A percentile compares a stretch with the other conserved stretches of the same genome.
phyloP scores from a whole-genome alignment of 1,140 invertebrate species.

The Scaptomyza hsui region DNA sequence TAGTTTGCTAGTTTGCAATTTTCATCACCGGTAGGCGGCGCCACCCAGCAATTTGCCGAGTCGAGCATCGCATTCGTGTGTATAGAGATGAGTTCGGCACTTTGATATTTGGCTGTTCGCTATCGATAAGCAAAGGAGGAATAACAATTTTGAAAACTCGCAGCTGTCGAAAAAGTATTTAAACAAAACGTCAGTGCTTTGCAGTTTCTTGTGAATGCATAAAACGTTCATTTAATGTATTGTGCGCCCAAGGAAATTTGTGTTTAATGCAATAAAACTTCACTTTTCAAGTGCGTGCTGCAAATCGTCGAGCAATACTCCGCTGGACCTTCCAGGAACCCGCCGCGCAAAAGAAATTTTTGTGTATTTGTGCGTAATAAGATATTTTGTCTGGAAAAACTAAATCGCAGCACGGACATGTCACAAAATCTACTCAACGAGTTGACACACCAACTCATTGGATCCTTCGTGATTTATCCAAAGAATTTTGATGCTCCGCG shows the following conservation, averaged over 20 bases:
- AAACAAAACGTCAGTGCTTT: not conserved
- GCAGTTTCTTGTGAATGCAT: not conserved
- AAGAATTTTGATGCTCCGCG: not conserved
- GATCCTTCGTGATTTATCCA: slow-evolving; percentile 24
- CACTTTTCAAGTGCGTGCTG: not conserved
- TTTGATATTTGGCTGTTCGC: not conserved
- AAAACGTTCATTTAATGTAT: not conserved
- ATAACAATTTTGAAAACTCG: slow-evolving; percentile 15
- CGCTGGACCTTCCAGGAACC: not conserved
- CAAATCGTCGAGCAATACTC: not conserved
- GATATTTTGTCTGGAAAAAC: not conserved
- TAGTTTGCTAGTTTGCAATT: not conserved
- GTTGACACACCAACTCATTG: slow-evolving; percentile 31
- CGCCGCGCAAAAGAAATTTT: not conserved
- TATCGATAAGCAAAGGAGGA: slow-evolving; percentile 17
- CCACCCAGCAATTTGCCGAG: not conserved
- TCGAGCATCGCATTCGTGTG: not conserved
- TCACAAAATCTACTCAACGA: slow-evolving; percentile 24
- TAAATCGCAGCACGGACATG: slow-evolving; percentile 2
- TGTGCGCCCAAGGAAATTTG: too few relatives aligned
- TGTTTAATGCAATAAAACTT: not conserved
- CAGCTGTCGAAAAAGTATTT: slow-evolving; percentile 13
- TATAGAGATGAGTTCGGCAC: not conserved
- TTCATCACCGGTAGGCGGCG: not conserved
- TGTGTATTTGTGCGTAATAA: not conserved